Evolutionary conservation across 2,888 invertebrate genomes (phyloP), one percentile per base, ranked within the genome.

Genomic region (Microdon myrmicae): DNA sequence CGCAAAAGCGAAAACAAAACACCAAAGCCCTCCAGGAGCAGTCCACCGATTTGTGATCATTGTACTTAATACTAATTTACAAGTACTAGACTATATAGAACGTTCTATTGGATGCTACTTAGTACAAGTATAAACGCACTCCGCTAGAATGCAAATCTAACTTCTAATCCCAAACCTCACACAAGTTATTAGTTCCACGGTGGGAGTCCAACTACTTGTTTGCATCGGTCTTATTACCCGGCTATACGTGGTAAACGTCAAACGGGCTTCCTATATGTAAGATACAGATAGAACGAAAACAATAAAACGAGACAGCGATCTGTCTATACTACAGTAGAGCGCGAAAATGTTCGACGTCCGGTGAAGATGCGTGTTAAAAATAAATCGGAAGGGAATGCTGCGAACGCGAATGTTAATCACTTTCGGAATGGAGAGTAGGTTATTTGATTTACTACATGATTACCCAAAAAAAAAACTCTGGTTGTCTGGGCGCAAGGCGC

Each of bases 281-380:
- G 31, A 53, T 9, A n/a, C 44, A 31, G 54, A 54, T 16, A 5
- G 12, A 20, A 37, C 13, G 17, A 3, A 14, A 12, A n/a, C 29
- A 3, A 12, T 23, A 32, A 7, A 25, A 17, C 26, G 19, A 25
- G 22, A 29, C 6, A 38, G n/a, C n/a, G n/a, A n/a, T n/a, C n/a
- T 45, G 34, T 38, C 54, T 39, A 25, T 45, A 38, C 34, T 34
- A 55, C 55, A 55, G 55, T 55, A 7, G 32, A 9, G 39, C 20
- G 6, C 9, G 25, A 39, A 39, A 39, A 39, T 48, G 29, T 38
- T 17, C 32, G 2, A n/a, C n/a, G n/a, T n/a, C n/a, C n/a, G n/a
- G n/a, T n/a, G n/a, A n/a, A n/a, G n/a, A n/a, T n/a, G n/a, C n/a
- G n/a, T n/a, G n/a, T n/a, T n/a, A n/a, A n/a, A n/a, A n/a, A n/a